Conservation (phyloP, 2,888 invertebrate genomes). For the Liopterus haemorrhoidalis region DNA sequence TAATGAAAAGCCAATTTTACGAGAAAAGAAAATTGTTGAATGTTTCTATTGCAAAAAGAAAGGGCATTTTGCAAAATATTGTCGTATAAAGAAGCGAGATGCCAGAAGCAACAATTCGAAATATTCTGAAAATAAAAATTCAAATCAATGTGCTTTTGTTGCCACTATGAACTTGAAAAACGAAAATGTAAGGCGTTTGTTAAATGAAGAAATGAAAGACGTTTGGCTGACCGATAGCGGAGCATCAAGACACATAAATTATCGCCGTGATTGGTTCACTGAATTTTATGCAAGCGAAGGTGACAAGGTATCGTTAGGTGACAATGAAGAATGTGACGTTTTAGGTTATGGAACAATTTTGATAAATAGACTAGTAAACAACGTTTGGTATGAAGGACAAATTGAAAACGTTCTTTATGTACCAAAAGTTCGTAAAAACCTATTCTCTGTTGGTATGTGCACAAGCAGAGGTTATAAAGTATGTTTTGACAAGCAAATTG, state of each 20-base stretch:
- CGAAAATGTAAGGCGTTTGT: no score
- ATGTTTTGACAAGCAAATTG: no score
- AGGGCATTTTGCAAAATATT: no score
- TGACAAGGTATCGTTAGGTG: constrained; percentile 22
- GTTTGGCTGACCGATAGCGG: constrained; percentile 32
- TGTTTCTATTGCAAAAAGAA: no score
- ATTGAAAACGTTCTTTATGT: constrained; percentile 32
- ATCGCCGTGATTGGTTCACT: constrained; percentile 26
- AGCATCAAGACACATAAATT: constrained; percentile 30
- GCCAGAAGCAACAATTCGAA: no score
- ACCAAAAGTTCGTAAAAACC: constrained; percentile 29
- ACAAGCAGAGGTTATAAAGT: constrained; percentile 26
- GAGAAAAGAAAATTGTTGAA: no score
- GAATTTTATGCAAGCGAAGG: constrained; percentile 22
- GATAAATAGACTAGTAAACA: constrained; percentile 25
- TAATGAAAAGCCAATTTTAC: no score
- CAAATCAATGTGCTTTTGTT: no score
- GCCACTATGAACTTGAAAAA: no score
- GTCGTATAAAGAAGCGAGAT: neutral
- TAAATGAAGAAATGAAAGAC: no score
- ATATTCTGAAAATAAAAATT: no score
- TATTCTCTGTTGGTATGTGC: constrained; percentile 34
- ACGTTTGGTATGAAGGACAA: constrained; percentile 22
- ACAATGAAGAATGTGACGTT: no score
- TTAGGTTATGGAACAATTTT: constrained; percentile 26